Conservation (phyloP, 1,140 invertebrate species). For the Arctopsyche grandis region DNA sequence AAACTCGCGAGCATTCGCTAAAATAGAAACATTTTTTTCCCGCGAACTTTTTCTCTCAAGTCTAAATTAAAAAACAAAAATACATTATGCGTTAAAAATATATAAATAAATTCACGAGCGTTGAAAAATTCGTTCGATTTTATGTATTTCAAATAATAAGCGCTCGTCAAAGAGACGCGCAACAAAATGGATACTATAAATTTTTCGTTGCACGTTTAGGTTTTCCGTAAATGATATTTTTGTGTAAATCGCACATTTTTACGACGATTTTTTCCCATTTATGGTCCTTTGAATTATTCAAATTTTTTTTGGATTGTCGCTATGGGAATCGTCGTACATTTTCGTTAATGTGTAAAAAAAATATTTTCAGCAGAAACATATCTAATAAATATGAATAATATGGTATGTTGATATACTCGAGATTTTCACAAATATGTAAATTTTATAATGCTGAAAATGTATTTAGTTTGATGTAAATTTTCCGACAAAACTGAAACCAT, state of each 20-base stretch:
- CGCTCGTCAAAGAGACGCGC: background rate
- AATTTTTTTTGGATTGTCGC: background rate
- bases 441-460: too few species aligned
- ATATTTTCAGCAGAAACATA: too few species aligned
- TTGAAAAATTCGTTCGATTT: background rate
- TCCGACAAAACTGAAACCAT: too few species aligned
- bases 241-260: constrained; percentile 9
- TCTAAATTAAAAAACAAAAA: background rate
- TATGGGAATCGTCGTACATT: constrained; percentile 4
- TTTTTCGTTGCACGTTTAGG: background rate
- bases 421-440: too few species aligned
- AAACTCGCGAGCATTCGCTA: background rate
- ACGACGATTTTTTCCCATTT: background rate
- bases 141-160: too few species aligned
- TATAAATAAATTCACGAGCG: background rate
- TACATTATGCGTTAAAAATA: background rate
- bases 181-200: background rate
- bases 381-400: too few species aligned
- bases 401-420: too few species aligned
- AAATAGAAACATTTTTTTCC: background rate
- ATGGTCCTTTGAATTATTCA: constrained; percentile 14
- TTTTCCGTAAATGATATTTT: constrained; percentile 7
- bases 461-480: too few species aligned
- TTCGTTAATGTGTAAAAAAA: background rate
- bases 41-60: background rate